A percentile compares a stretch with the other conserved stretches of the same genome.
These are phyloP conservation scores for Neosalanx taihuensis DNA, from an alignment of 2,797 vertebrate species.

Conservation along the genomic window DNA sequence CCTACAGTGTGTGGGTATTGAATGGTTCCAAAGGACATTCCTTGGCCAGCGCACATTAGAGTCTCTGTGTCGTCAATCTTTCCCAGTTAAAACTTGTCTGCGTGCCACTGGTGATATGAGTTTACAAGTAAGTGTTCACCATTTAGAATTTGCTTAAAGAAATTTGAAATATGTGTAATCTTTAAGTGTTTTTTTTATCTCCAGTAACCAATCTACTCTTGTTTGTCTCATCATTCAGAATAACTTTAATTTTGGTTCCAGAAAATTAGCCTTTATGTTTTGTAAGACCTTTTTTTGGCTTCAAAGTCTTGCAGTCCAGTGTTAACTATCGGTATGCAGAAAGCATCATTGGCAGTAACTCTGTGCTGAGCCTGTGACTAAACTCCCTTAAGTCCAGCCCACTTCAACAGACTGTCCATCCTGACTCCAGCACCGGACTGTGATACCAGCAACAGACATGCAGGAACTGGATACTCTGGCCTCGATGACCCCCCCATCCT, in stretches of 20 bases:
- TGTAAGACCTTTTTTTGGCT: constrained; percentile 2
- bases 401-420: not conserved
- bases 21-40: constrained; percentile 9
- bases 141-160: not conserved
- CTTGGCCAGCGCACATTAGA: not conserved
- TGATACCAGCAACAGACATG: not conserved
- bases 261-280: not conserved
- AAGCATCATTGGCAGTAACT: constrained; percentile 21
- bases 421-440: constrained; percentile 11
- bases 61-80: not conserved
- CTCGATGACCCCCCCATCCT: not conserved
- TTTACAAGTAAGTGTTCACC: not conserved
- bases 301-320: constrained; percentile 13
- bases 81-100: not conserved
- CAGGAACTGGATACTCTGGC: constrained; percentile 8
- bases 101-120: not conserved
- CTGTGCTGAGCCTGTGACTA: constrained; percentile 12
- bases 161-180: not conserved
- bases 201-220: not conserved
- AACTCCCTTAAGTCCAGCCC: constrained; percentile 20
- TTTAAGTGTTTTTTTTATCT: not conserved
- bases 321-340: constrained; percentile 23
- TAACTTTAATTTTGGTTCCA: not conserved
- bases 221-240: not conserved
- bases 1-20: constrained; percentile 6